Conservation (phyloP, 2,888 invertebrate species). For the Allolobophora icterica region DNA sequence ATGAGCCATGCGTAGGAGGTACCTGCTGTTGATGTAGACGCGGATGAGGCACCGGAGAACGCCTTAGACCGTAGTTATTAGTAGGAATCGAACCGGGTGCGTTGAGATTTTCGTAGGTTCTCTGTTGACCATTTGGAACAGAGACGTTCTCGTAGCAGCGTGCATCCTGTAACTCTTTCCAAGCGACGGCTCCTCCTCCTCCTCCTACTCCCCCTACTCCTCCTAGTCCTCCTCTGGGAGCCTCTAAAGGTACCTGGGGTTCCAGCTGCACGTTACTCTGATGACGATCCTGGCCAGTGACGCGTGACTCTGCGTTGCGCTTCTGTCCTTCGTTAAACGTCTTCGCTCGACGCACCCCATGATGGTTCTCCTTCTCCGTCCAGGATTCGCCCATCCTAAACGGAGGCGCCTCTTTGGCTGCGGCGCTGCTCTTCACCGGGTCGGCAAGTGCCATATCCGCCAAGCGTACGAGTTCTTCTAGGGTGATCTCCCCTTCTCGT, state of each 20-base stretch:
- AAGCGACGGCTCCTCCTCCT: not conserved
- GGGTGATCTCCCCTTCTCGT: not conserved
- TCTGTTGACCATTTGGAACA: not conserved
- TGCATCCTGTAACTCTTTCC: not conserved
- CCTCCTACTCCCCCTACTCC: not conserved
- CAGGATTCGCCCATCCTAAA: conserved; percentile 14
- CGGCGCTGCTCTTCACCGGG: not conserved
- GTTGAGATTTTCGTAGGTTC: conserved; percentile 6
- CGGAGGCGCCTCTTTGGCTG: not conserved
- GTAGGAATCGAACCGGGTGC: not conserved
- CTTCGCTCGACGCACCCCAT: not conserved
- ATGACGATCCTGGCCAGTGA: not conserved
- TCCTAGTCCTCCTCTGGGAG: not conserved
- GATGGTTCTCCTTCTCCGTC: not conserved
- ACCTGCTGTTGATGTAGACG: not conserved
- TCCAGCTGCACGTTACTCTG: not conserved
- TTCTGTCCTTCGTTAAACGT: conserved; percentile 15
- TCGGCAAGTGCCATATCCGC: not conserved
- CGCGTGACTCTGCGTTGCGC: not conserved
- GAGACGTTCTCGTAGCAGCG: conserved; percentile 10
- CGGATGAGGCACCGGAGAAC: not conserved
- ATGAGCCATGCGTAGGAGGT: not conserved
- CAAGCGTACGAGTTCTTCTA: not conserved
- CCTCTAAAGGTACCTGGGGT: not conserved
- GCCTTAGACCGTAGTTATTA: not conserved